phyloP scores from a whole-genome alignment of 2,113 vertebrate species.

The Cyanoliseus patagonus region DNA sequence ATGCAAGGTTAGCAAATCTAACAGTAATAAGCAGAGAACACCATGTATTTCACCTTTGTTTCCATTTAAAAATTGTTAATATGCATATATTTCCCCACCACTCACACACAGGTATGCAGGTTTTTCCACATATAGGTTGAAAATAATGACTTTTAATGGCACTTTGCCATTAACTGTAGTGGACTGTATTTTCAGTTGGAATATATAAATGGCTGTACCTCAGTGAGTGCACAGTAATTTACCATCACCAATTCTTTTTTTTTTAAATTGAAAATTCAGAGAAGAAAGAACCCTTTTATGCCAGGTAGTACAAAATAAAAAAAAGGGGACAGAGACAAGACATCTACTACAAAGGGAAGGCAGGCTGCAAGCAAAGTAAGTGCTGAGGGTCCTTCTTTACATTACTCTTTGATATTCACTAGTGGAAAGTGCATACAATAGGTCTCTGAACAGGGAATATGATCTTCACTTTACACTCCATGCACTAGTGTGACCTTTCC shows the following conservation, averaged over 20 bases:
- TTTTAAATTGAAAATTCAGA: not conserved
- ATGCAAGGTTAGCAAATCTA: not conserved
- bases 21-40: not conserved
- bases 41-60: not conserved
- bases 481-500: not conserved
- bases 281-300: not conserved
- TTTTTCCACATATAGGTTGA: not conserved
- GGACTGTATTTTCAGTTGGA: not conserved
- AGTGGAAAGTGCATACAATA: not conserved
- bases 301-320: not conserved
- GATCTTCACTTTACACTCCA: not conserved
- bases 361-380: not conserved
- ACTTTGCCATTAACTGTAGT: not conserved
- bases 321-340: not conserved
- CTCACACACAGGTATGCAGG: not conserved
- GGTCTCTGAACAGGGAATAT: not conserved
- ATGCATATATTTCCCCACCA: not conserved
- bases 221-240: not conserved
- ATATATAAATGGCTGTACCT: not conserved
- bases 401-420: not conserved
- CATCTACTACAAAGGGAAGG: not conserved
- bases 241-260: not conserved
- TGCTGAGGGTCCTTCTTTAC: not conserved
- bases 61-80: not conserved
- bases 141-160: not conserved